Evolutionary conservation across 2,888 invertebrate genomes (phyloP), one percentile per base, ranked within the genome.

Genomic region (Encarsia formosa): DNA sequence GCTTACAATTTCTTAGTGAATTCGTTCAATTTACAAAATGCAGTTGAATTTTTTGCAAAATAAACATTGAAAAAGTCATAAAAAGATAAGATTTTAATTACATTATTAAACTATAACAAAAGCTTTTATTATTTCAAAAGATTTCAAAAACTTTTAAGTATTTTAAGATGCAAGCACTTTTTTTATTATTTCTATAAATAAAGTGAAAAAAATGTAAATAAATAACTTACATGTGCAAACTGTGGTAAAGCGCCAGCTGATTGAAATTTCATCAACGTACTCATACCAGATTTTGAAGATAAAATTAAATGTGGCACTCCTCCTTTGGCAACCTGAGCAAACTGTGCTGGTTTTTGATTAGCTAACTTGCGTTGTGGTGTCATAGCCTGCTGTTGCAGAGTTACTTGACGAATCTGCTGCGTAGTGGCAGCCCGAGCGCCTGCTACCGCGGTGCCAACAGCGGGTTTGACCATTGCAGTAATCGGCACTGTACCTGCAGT

Each of bases 281-380:
- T 87, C 29, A 82, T 59, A 3, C 79, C 77, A 5, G 80, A 77
- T 61, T 83, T 83, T 15, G 82, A 81, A 42, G 85, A 85, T 4
- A 90, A 86, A 44, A 90, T 84, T 53, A 89, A 75, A 62, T 86
- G 86, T 20, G 82, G 81, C 4, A 81, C 77, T 5, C 81, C 81
- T 47, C 72, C 70, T 60, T 72, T 70, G 24, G 74, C 57, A 1
- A 77, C 75, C 63, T 81, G 81, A 0, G 80, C 75, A n/a, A 81
- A 71, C 57, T 84, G 82, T 0, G 83, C 78, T 60, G 85, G 79
- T 61, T 85, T 84, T 53, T 83, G 84, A 1, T 76, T 77, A 5
- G 77, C 70, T 35, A 80, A 65, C 66, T 82, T 83, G 24, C 84
- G 35, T 83, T 77, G 37, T 83, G 77, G 81, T 1, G 76, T 73